Evolutionary conservation across 2,113 vertebrate genomes (phyloP).

Genomic region (Butorides virescens): DNA sequence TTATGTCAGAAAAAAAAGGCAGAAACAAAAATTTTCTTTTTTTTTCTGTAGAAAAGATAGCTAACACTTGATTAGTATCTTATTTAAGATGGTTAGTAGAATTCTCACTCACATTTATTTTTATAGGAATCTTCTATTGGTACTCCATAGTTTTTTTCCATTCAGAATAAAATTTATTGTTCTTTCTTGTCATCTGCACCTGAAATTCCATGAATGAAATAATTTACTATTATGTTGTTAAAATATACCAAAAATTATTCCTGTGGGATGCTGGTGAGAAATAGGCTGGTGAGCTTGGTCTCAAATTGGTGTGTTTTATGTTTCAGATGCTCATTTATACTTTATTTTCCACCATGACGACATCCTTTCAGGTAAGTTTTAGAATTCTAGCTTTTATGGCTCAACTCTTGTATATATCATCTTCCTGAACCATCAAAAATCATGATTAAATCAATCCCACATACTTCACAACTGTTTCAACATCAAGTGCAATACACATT

Average conservation of each 20-base stretch:
- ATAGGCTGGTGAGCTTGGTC: not conserved
- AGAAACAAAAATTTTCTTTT: not conserved
- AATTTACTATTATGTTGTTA: not conserved
- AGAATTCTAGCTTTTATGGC: not conserved
- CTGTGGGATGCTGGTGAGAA: not conserved
- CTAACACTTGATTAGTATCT: not conserved
- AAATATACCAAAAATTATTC: not conserved
- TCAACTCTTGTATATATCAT: not conserved
- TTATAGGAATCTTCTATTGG: not conserved
- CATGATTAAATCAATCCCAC: not conserved
- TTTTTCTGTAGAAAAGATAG: not conserved
- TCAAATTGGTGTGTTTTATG: not conserved
- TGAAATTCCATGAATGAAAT: not conserved
- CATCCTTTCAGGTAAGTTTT: not conserved
- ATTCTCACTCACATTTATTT: not conserved
- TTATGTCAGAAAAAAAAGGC: not conserved
- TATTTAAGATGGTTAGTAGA: not conserved
- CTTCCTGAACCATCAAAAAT: not conserved
- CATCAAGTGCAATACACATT: not conserved
- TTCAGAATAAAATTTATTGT: not conserved
- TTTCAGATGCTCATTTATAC: not conserved
- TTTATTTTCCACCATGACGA: not conserved
- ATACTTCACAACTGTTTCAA: not conserved
- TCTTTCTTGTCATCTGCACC: not conserved
- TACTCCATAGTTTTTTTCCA: not conserved